These are phyloP conservation scores for Parasteatoda tepidariorum DNA, from an alignment of 1,140 invertebrate species.

Conservation along the genomic window DNA sequence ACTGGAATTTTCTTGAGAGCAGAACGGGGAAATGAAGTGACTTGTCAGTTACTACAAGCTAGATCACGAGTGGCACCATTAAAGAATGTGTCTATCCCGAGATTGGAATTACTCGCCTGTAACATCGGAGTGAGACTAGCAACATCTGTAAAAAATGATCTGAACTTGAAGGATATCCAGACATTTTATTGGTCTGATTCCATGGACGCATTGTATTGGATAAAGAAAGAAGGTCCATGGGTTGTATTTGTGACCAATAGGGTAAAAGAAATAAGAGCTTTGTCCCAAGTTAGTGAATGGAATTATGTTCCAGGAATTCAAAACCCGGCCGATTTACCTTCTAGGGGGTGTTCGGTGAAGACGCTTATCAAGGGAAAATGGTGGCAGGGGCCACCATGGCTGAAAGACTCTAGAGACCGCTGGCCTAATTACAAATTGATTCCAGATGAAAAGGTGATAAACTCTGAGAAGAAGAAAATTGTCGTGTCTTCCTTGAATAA, in stretches of 20 bases:
- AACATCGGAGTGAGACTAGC: background rate
- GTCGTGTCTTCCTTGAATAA: background rate
- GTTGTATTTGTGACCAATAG: background rate
- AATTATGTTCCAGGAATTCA: background rate
- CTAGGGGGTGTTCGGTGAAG: background rate
- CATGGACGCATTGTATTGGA: conserved; percentile 12
- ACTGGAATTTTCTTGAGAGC: background rate
- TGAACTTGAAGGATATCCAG: background rate
- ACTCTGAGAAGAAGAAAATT: background rate
- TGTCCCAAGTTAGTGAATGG: background rate
- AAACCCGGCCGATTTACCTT: conserved; percentile 8
- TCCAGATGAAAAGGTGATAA: background rate
- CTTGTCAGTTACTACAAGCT: background rate
- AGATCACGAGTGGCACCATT: background rate
- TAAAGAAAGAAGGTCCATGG: background rate
- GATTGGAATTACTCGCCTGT: background rate
- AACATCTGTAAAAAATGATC: background rate
- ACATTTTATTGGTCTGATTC: conserved; percentile 4
- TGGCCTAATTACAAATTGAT: background rate
- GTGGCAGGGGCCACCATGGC: background rate
- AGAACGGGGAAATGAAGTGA: background rate
- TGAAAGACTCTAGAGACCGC: too few relatives aligned
- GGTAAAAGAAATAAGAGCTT: conserved; percentile 11
- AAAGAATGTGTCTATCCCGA: background rate
- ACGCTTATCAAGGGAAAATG: background rate